Conservation (phyloP, 2,113 vertebrate genomes). For the Chlorodrepanis virens region DNA sequence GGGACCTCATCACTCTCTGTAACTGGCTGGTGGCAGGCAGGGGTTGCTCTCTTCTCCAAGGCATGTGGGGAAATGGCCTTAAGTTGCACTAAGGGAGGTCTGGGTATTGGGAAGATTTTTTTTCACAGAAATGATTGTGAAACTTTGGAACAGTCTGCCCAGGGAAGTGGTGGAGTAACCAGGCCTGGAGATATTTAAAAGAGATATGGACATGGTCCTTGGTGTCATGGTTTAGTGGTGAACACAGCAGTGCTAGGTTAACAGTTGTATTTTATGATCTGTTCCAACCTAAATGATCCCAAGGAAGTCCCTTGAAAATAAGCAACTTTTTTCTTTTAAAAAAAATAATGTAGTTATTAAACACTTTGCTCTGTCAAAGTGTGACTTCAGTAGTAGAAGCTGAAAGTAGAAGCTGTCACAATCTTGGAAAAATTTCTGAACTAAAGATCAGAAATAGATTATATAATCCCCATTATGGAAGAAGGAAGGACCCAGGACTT, state of each 20-base stretch:
- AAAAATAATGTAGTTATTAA: not conserved
- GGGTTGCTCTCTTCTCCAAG: fast-evolving
- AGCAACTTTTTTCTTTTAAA: not conserved
- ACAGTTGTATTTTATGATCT: not conserved
- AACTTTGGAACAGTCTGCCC: not conserved
- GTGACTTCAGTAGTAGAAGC: not conserved
- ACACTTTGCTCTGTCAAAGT: not conserved
- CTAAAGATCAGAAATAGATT: not conserved
- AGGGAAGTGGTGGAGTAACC: not conserved
- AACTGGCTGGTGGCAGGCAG: fast-evolving
- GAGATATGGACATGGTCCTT: not conserved
- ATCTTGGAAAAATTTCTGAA: not conserved
- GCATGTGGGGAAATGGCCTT: not conserved
- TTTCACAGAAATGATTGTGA: not conserved
- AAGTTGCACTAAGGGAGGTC: not conserved
- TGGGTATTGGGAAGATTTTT: not conserved
- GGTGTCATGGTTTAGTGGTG: not conserved
- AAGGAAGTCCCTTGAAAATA: not conserved
- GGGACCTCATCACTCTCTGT: fast-evolving
- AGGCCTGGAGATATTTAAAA: not conserved
- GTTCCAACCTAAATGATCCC: not conserved
- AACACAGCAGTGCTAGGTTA: not conserved
- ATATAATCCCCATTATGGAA: not conserved
- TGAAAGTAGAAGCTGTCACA: not conserved
- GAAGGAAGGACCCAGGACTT: not conserved